Conservation (phyloP, 2,113 vertebrate genomes). For the Malurus cyaneus region DNA sequence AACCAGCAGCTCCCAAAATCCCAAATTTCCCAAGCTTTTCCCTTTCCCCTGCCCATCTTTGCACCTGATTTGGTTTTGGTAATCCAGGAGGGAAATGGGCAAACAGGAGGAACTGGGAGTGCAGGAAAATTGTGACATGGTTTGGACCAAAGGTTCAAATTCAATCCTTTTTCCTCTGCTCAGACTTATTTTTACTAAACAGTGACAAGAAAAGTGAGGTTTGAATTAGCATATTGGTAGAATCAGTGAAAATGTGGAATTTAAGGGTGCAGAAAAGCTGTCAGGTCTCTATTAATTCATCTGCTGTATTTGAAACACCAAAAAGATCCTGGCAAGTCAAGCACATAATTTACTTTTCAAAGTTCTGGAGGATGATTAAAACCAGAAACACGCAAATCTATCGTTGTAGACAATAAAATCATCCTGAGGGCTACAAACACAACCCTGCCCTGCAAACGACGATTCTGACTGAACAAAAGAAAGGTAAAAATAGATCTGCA, state of each 20-base stretch:
- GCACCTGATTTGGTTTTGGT: background rate
- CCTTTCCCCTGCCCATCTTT: background rate
- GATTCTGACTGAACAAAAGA: background rate
- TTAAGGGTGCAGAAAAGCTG: background rate
- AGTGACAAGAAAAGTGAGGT: background rate
- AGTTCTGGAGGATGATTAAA: background rate
- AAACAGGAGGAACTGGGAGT: background rate
- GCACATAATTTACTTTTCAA: background rate
- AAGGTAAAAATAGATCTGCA: slow-evolving; percentile 23
- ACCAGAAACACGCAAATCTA: background rate
- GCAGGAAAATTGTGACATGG: background rate
- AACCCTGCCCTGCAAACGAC: background rate
- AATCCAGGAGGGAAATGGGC: background rate
- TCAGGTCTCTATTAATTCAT: background rate
- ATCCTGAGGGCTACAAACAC: background rate
- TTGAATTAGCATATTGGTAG: background rate
- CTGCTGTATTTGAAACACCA: background rate
- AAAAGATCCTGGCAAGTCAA: background rate
- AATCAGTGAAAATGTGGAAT: background rate
- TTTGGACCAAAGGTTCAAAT: background rate
- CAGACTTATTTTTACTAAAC: background rate
- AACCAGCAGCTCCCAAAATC: background rate
- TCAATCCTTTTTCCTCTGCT: background rate
- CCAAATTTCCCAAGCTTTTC: background rate
- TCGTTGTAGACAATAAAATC: background rate